Evolutionary conservation across 1,140 invertebrate genomes (phyloP), one percentile per base, ranked within the genome.

Genomic region (Heliothis subflexa): DNA sequence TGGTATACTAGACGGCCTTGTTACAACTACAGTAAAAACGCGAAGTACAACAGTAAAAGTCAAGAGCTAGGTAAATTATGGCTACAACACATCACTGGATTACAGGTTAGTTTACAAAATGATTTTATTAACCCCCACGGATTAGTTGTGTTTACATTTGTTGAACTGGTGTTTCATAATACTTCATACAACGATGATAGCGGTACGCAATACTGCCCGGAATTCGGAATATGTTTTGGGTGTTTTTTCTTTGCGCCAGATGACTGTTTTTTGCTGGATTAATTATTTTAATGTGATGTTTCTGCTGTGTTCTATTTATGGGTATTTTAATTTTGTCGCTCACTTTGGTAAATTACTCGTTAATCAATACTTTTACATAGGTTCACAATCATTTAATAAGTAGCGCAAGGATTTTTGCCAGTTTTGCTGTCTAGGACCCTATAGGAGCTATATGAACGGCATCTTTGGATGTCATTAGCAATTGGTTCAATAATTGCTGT

Each of bases 1-100:
- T 81, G 80, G 83, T 88, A 90, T 87, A 83, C 85, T 87, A 88
- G 82, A 87, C 81, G 89, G 81, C 90, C 89, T 93, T 86, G 91
- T 91, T 90, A 93, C 91, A 89, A 92, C 91, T 86, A 91, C 88
- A 88, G 85, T 90, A 86, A 89, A 91, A 88, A 88, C 52, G 25
- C 77, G 4, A 68, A 88, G 86, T 91, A 90, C 88, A 87, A 89
- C 86, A 89, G 85, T 93, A 92, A 93, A 92, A 87, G 92, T 93
- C 92, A 80, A 81, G 73, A 81, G 70, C 79, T 33, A 70, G 21
- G 86, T 93, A 84, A 93, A 79, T 90, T 93, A 93, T 78, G 88
- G 85, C 28, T 83, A 79, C 80, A 83, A 85, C 83, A 82, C 64
- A 79, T 76, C 80, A 61, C 55, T 82, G 81, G 80, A 85, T 78